Base-by-base conservation (phyloP, 64 coral and sea anemone species). In the Actinia equina region DNA sequence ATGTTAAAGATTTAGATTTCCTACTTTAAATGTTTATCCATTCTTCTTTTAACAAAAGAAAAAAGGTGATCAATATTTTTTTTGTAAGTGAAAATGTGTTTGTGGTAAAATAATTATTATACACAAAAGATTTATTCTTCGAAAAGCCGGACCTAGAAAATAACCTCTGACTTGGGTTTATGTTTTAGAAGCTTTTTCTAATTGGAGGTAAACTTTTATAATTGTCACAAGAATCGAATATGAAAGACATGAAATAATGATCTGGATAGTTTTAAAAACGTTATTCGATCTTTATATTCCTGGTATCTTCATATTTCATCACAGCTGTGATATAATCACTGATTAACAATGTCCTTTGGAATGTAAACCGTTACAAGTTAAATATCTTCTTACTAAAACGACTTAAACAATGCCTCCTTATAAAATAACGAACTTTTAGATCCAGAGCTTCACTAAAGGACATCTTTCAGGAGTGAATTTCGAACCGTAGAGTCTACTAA, bases 311-410 rank as follows among this genome's bases (percentile, higher is more conserved):
- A 14, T 30, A 12, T n/a, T 14, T 41, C 12, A 26, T 14, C 26
- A 71, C 25, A 71, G 9, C 25, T 71, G 69, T 13, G 69, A 67
- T 71, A 8, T 54, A 37, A 71, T 25, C n/a, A 71, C 69, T 41
- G 7, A 69, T 69, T 74, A 71, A 74, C 69, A 74, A 41, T 74
- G 26, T 1, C 27, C 26, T 41, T 74, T 41, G 69, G 69, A 74
- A 74, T 74, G 69, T 74, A 30, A 74, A 74, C 69, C 69, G 69
- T 74, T 74, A 74, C 26, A 74, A 30, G 25, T 74, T 15, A 74
- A 27, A 74, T 74, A 74, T 74, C 69, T 74, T 30, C 69, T 74
- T 74, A 74, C 69, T 14, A 74, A 74, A 12, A 74, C n/a, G n/a
- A 74, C 69, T 74, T 30, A 8, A 74, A 23, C 3, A 65, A 20